Base-by-base conservation (phyloP, 92 coral and sea anemone genomes). In the Bergia puertoricense region DNA sequence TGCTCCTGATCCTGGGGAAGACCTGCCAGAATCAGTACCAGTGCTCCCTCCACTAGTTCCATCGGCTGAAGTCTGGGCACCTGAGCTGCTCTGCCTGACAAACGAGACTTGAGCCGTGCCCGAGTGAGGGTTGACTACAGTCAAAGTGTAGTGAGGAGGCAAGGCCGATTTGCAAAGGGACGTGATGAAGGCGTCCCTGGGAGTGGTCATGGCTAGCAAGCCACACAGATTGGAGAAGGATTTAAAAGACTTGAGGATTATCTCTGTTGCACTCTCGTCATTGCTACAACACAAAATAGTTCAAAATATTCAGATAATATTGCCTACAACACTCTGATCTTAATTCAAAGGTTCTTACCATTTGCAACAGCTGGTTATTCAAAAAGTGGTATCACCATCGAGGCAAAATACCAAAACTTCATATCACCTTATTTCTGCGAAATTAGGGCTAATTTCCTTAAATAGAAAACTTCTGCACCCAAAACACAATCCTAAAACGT, bases 101-200 rank as follows among this genome's bases (percentile, higher is more conserved):
- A 92, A 95, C 11, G 98, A 92, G 0, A 95, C 98, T 85, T 95
- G 98, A 18, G 99, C 93, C 10, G 93, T 94, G 41, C 96, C 94
- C 2, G 98, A 95, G 92, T 96, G 97, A 56, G 98, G 97, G 90
- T 94, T 97, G 76, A 97, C 91, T 14, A 97, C 98, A 43, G 98
- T 94, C 66, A 97, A 92, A 86, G 98, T 94, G 90, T 96, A 97
- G 85, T 97, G 99, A 16, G 99, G 96, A 30, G 99, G 99, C n/a
- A 97, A 85, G 5, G 99, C 96, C 8, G 99, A 96, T 74, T 97
- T 97, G 82, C 99, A 97, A 40, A 97, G 84, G 1, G 99, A 97
- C 14, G 98, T 97, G 57, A 97, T 97, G 80, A 97, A 97, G 2
- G 99, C 99, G 86, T 97, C 99, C 23, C 99, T 78, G 11, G 99